These are phyloP conservation scores for Caenorhabditis sp. DNA, from an alignment of 2,888 invertebrate genomes.

Conservation along the genomic window DNA sequence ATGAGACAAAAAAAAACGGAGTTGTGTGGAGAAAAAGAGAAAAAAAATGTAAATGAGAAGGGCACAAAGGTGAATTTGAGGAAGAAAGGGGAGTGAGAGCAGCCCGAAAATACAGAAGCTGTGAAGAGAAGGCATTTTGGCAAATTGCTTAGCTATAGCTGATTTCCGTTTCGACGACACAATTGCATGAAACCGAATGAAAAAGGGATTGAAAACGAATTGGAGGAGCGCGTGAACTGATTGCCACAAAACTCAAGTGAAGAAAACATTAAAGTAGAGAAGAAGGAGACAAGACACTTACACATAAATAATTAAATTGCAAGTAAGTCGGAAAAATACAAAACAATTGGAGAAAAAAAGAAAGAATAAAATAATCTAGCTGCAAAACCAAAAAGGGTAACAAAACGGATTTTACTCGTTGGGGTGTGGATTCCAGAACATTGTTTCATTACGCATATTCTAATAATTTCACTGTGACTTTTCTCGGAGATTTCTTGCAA, in stretches of 20 bases:
- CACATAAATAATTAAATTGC: conserved; percentile 49
- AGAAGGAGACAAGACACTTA: not conserved
- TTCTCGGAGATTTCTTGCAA: conserved; percentile 6
- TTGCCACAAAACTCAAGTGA: conserved; percentile 23
- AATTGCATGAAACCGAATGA: conserved; percentile 59
- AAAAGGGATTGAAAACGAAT: conserved; percentile 12
- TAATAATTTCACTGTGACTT: conserved; percentile 29
- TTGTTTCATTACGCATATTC: conserved; percentile 38
- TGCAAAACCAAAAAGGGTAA: conserved; percentile 8
- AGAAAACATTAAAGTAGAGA: not conserved
- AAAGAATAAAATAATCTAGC: conserved; percentile 17
- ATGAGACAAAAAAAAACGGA: conserved; percentile 23
- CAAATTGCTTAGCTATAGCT: conserved; percentile 27
- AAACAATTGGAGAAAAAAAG: not conserved
- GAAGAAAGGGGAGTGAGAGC: conserved; percentile 4
- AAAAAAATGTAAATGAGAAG: not conserved
- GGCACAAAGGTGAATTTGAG: conserved; percentile 2
- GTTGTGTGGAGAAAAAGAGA: not conserved
- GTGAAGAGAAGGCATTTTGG: conserved; percentile 27
- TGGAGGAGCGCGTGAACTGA: conserved; percentile 8
- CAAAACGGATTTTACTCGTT: conserved; percentile 27
- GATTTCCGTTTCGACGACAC: conserved; percentile 61
- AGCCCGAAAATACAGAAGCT: conserved; percentile 16
- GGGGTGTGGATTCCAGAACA: conserved; percentile 32
- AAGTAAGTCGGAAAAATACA: not conserved